Evolutionary conservation across 1,140 invertebrate genomes (phyloP).

Genomic region (Drosophila nasuta): DNA sequence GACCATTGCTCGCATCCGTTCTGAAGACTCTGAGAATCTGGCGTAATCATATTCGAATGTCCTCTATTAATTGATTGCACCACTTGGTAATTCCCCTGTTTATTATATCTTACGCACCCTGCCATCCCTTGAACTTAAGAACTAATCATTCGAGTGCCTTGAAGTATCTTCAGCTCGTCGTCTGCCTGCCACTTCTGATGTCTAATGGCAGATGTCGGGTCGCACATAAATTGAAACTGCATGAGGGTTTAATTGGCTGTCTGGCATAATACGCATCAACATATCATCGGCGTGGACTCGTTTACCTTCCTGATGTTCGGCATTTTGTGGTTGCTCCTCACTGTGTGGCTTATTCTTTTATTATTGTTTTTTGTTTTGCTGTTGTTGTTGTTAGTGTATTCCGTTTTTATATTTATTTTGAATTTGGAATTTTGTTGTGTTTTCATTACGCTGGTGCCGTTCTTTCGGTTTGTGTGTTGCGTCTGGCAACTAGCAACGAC

Average conservation of each 20-base stretch:
- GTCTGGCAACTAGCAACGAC: slow-evolving; percentile 15
- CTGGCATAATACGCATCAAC: slow-evolving; percentile 52
- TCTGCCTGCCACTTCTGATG: background rate
- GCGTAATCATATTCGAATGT: no score
- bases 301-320: slow-evolving; percentile 38
- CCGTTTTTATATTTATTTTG: slow-evolving; percentile 70
- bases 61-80: no score
- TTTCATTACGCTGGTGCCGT: slow-evolving; percentile 63
- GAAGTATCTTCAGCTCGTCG: slow-evolving; percentile 32
- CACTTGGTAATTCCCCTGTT: no score
- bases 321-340: slow-evolving; percentile 46
- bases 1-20: no score
- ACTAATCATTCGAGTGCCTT: slow-evolving; percentile 19
- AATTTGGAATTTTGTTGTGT: slow-evolving; percentile 71
- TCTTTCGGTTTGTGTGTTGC: background rate
- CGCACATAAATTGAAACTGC: slow-evolving; percentile 68
- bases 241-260: slow-evolving; percentile 76
- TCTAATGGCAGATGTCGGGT: slow-evolving; percentile 51
- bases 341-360: slow-evolving; percentile 36
- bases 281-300: slow-evolving; percentile 45
- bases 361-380: slow-evolving; percentile 36
- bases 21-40: no score
- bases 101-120: no score
- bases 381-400: slow-evolving; percentile 43
- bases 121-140: slow-evolving; percentile 9